Percentiles rank a stretch among this genome's conserved stretches.
These are phyloP conservation scores for Sciaenops ocellatus DNA, from an alignment of 2,797 vertebrate genomes.

Conservation along the genomic window DNA sequence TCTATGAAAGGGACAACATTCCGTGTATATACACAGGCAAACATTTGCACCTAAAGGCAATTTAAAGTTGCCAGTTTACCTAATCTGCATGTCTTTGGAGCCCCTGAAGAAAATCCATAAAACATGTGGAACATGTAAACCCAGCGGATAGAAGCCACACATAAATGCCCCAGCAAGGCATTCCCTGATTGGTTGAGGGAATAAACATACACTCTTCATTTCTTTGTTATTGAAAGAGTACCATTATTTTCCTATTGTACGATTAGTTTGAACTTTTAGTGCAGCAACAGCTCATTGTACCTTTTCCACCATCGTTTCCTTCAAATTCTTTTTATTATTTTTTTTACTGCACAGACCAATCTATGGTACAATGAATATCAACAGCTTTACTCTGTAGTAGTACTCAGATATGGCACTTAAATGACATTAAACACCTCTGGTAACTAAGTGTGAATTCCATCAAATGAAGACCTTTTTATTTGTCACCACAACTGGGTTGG, in stretches of 20 bases:
- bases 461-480: neutral
- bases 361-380: neutral
- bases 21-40: neutral
- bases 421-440: constrained; percentile 21
- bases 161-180: neutral
- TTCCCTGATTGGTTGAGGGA: neutral
- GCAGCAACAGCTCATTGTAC: neutral
- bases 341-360: neutral
- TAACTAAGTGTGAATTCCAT: neutral
- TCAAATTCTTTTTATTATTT: neutral
- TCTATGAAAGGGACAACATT: neutral
- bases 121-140: neutral
- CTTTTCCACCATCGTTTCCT: too few species aligned
- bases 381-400: neutral
- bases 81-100: neutral
- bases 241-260: neutral
- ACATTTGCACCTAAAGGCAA: too few species aligned
- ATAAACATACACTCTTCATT: neutral
- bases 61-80: neutral
- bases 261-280: neutral
- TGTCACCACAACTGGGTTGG: neutral
- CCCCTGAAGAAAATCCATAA: neutral
- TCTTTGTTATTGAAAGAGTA: neutral
- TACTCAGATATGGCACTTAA: constrained; percentile 9
- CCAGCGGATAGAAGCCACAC: neutral